A percentile compares a stretch with the other conserved stretches of the same genome.
Conservation (phyloP, 2,797 vertebrate species). For the Melanotaenia maccullochi region DNA sequence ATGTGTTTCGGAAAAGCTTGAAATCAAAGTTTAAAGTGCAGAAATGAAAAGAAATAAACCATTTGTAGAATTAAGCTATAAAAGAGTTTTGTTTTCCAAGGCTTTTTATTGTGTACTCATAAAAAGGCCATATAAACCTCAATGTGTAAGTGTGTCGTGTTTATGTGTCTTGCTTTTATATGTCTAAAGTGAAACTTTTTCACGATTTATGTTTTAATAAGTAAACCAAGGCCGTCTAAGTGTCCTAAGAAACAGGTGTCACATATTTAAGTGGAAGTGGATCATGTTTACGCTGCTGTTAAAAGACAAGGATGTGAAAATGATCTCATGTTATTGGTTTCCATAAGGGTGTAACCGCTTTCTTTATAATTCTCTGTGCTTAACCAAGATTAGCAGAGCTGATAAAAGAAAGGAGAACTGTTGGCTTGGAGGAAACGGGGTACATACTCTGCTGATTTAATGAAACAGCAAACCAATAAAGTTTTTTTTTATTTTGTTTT, state of each 20-base stretch:
- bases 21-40: neutral
- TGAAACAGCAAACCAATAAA: constrained; percentile 6
- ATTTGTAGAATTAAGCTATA: neutral
- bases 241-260: neutral
- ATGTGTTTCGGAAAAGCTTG: no score
- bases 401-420: constrained; percentile 12
- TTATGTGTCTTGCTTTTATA: neutral
- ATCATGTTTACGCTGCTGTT: neutral
- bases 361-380: constrained; percentile 35
- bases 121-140: neutral
- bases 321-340: constrained; percentile 25
- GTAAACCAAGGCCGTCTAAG: neutral
- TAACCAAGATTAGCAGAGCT: constrained; percentile 21
- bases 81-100: neutral
- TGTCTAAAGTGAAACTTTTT: neutral
- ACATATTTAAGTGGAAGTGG: neutral
- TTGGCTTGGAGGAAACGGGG: constrained; percentile 25
- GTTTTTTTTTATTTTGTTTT: constrained; percentile 22
- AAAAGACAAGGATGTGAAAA: neutral
- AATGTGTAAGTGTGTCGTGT: neutral
- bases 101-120: neutral
- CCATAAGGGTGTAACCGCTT: constrained; percentile 18
- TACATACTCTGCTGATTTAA: constrained; percentile 33
- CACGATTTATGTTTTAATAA: neutral
- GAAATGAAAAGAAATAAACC: neutral